A percentile compares a stretch with the other conserved stretches of the same genome.
Evolutionary conservation across 2,113 vertebrate genomes (phyloP).

Genomic region (Athene cunicularia): DNA sequence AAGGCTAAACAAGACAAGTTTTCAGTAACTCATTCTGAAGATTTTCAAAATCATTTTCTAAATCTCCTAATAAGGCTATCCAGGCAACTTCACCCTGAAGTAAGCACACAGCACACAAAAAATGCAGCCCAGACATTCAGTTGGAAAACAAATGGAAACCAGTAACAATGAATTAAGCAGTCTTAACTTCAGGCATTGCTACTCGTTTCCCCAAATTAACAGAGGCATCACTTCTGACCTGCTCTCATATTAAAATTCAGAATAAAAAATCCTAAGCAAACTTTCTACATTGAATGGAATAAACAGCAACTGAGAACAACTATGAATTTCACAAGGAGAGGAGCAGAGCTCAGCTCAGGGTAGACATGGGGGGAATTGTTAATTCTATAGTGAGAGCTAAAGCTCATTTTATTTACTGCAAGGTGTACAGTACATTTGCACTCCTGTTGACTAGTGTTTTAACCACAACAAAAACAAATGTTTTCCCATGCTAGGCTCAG

Average conservation of each 20-base stretch:
- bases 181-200: background rate
- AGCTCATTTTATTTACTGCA: background rate
- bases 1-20: background rate
- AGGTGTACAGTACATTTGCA: background rate
- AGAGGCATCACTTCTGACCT: background rate
- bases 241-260: background rate
- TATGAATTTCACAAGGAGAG: background rate
- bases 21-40: background rate
- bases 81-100: background rate
- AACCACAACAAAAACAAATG: background rate
- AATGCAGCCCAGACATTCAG: background rate
- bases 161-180: background rate
- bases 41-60: background rate
- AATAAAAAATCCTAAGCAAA: background rate
- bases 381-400: background rate
- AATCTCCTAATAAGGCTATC: background rate
- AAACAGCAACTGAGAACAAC: background rate
- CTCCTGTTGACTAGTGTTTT: background rate
- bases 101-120: background rate
- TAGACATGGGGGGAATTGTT: background rate
- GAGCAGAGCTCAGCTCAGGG: background rate
- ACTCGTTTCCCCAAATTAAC: background rate
- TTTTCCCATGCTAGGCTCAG: background rate
- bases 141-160: background rate
- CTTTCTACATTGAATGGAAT: background rate